Conservation (phyloP, 2,797 vertebrate species). For the Babyrousa celebensis region DNA sequence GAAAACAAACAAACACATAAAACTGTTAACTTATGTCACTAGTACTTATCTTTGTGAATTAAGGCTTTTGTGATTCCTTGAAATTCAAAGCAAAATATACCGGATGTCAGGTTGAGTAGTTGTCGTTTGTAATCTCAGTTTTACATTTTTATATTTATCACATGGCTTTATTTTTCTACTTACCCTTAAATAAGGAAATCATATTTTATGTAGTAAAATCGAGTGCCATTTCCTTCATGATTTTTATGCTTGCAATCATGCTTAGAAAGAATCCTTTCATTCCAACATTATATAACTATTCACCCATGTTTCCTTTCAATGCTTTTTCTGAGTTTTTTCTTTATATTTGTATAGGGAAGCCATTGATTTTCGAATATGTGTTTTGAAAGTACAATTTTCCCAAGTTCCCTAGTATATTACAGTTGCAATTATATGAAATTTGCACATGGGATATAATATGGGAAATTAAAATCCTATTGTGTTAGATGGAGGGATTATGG, state of each 20-base stretch:
- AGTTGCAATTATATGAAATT: background rate
- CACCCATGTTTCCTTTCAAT: conserved; percentile 35
- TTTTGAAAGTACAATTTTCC: conserved; percentile 18
- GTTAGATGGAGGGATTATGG: background rate
- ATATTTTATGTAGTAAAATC: background rate
- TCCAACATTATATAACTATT: background rate
- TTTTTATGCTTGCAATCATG: background rate
- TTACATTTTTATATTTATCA: background rate
- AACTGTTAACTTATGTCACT: background rate
- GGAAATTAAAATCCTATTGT: conserved; percentile 34
- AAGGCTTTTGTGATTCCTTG: background rate
- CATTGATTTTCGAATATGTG: background rate
- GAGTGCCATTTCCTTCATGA: background rate
- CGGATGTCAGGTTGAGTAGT: background rate
- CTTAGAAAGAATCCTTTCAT: conserved; percentile 21
- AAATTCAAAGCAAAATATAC: conserved; percentile 25
- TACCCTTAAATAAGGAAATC: conserved; percentile 34
- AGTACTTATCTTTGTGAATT: background rate
- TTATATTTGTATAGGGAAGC: background rate
- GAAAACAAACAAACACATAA: background rate
- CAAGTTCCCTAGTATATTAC: background rate
- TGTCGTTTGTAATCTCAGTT: background rate
- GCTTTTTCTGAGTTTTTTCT: background rate
- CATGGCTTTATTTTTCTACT: background rate
- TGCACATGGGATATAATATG: background rate